A percentile compares a stretch with the other conserved stretches of the same genome.
phyloP scores from a whole-genome alignment of 2,797 vertebrate genomes.

The Poliocrania exsul region DNA sequence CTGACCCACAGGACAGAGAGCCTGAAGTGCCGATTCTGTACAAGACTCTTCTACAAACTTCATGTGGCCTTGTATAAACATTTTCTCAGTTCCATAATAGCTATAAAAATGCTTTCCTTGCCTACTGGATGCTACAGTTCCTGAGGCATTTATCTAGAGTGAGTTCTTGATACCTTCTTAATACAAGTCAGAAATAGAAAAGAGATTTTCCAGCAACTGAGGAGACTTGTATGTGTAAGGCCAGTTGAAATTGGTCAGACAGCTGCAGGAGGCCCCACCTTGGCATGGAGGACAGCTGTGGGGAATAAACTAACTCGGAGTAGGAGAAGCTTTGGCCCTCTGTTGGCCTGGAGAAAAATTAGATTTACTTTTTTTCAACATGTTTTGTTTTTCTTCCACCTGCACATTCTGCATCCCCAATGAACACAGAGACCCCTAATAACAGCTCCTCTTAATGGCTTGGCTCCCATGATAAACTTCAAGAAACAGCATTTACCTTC shows the following conservation, averaged over 20 bases:
- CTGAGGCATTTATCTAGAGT: background rate
- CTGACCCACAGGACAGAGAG: background rate
- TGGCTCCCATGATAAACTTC: background rate
- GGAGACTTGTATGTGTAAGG: background rate
- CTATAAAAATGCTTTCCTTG: background rate
- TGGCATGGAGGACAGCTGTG: background rate
- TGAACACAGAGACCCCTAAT: background rate
- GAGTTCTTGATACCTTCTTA: background rate
- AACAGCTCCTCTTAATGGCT: background rate
- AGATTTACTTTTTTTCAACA: no score
- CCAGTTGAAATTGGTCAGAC: background rate
- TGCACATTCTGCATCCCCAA: background rate
- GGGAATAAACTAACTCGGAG: background rate
- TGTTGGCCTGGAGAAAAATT: background rate
- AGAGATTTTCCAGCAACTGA: background rate
- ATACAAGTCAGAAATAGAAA: background rate
- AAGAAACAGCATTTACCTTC: constrained; percentile 4
- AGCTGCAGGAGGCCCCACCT: background rate
- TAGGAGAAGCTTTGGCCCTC: background rate
- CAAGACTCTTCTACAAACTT: background rate
- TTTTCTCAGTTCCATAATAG: background rate
- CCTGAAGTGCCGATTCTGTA: background rate
- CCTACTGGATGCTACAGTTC: background rate
- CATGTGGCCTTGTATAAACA: background rate
- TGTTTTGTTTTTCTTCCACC: background rate